Percentiles rank a stretch among this genome's conserved stretches.
phyloP scores from a whole-genome alignment of 2,113 vertebrate species.

The Carettochelys insculpta region DNA sequence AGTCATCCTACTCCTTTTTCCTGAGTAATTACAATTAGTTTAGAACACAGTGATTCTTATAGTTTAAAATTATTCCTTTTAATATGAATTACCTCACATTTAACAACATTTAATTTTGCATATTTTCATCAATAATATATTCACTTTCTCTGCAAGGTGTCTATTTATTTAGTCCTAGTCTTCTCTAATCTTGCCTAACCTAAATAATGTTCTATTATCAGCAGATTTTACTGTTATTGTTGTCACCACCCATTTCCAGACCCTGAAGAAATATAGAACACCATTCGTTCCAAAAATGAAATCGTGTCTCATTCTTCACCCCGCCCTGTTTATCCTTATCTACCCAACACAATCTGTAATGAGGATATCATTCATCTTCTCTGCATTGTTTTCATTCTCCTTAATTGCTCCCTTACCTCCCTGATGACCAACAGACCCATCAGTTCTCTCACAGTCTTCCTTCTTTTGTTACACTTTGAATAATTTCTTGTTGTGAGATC shows the following conservation, averaged over 20 bases:
- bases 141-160: not conserved
- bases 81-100: not conserved
- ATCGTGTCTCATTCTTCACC: not conserved
- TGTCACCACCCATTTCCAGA: not conserved
- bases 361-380: slow-evolving; percentile 47
- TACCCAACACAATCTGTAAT: not conserved
- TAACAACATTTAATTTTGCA: not conserved
- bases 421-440: not conserved
- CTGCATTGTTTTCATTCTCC: slow-evolving; percentile 51
- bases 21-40: not conserved
- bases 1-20: not conserved
- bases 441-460: slow-evolving; percentile 44
- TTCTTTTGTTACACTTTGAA: slow-evolving; percentile 61
- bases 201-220: not conserved
- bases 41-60: not conserved
- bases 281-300: not conserved
- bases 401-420: not conserved
- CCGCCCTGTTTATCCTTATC: not conserved
- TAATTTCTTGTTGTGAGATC: slow-evolving; percentile 22
- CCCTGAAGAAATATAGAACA: not conserved
- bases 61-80: not conserved
- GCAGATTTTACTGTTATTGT: not conserved
- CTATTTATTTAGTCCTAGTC: not conserved
- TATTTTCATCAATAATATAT: not conserved
- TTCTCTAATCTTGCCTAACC: not conserved